These are phyloP conservation scores for Picus viridis DNA, from an alignment of 2,797 vertebrate genomes.

Conservation along the genomic window DNA sequence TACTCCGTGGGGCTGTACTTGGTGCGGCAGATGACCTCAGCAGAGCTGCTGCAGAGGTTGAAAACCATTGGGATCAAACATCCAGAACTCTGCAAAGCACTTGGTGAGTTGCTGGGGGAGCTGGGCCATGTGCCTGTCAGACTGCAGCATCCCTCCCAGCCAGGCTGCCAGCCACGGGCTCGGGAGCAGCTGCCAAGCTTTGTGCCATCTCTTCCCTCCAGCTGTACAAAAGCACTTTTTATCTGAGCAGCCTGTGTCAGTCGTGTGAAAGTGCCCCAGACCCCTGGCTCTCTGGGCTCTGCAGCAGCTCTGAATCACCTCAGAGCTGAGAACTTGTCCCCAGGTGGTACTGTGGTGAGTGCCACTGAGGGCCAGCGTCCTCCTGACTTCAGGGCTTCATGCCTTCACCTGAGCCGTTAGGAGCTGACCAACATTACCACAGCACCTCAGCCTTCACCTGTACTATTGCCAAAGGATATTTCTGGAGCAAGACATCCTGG, in stretches of 20 bases:
- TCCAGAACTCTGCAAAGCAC: constrained; percentile 93
- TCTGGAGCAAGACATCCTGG: constrained; percentile 42
- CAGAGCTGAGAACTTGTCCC: constrained; percentile 18
- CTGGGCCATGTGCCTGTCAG: not conserved
- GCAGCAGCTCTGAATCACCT: not conserved
- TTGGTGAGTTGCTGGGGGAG: constrained; percentile 80
- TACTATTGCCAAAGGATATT: constrained; percentile 30
- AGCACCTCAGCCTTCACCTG: constrained; percentile 3
- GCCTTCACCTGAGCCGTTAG: constrained; percentile 23
- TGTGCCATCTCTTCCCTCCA: not conserved
- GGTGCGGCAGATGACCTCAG: constrained; percentile 92
- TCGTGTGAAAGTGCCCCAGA: not conserved
- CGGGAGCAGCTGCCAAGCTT: not conserved
- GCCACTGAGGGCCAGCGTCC: not conserved
- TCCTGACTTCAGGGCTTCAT: constrained; percentile 10
- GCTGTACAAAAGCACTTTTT: not conserved
- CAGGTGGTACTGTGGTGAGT: not conserved
- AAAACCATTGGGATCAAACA: constrained; percentile 95
- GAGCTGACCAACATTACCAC: not conserved
- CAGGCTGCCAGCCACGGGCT: not conserved
- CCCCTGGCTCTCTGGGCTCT: not conserved
- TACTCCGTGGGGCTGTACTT: constrained; percentile 96
- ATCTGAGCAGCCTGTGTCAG: not conserved
- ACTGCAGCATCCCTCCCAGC: not conserved
- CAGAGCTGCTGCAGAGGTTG: constrained; percentile 93